Conservation (phyloP, 2,888 invertebrate genomes). For the Amblyjoppa proteus region DNA sequence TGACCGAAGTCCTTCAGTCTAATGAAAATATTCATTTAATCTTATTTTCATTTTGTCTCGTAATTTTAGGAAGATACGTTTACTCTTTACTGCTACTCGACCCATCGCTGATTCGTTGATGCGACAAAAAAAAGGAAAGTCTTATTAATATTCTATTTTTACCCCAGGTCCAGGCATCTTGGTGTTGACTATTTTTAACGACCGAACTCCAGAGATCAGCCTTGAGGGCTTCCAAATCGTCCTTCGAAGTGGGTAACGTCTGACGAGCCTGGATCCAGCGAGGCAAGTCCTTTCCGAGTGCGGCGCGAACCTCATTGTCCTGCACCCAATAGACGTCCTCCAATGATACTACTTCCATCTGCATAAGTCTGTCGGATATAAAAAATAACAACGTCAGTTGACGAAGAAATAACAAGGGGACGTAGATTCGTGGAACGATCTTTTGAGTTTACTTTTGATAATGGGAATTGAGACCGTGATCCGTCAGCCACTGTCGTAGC, state of each 20-base stretch:
- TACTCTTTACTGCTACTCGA: no score
- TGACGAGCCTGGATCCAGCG: slow-evolving; percentile 93
- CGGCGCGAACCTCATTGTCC: slow-evolving; percentile 91
- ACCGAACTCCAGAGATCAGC: slow-evolving; percentile 94
- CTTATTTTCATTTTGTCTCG: no score
- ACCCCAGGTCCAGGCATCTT: slow-evolving; percentile 97
- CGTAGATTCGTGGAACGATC: not conserved
- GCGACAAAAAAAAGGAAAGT: no score
- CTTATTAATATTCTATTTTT: slow-evolving; percentile 36
- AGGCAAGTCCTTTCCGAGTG: slow-evolving; percentile 92
- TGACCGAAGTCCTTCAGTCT: no score
- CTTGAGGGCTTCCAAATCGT: slow-evolving; percentile 91
- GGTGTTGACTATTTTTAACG: slow-evolving; percentile 93
- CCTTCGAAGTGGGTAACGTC: slow-evolving; percentile 93
- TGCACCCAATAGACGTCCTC: slow-evolving; percentile 97
- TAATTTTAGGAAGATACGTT: no score
- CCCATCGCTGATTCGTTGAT: no score
- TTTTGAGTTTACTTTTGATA: slow-evolving; percentile 88
- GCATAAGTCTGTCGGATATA: slow-evolving; percentile 87
- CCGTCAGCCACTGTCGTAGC: slow-evolving; percentile 93
- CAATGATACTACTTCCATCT: slow-evolving; percentile 93
- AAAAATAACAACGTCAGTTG: slow-evolving; percentile 55
- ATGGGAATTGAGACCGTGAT: slow-evolving; percentile 90
- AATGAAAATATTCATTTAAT: no score
- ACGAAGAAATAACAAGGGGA: not conserved